These are phyloP conservation scores for Cliona cf. orientalis DNA, from an alignment of 37 sponge, comb jelly and placozoan genomes.

Conservation along the genomic window DNA sequence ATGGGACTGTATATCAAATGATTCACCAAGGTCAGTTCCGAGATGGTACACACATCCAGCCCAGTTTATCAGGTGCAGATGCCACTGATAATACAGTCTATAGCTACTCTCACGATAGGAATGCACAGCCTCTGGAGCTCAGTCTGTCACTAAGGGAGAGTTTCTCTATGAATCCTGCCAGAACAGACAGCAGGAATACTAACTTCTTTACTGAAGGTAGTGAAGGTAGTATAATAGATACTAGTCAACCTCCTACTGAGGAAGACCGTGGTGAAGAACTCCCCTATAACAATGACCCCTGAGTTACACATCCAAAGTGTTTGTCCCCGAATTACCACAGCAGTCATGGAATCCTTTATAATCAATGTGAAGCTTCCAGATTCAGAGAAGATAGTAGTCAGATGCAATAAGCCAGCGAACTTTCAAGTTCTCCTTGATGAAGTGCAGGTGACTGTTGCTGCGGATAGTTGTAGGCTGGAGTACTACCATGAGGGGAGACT, in stretches of 20 bases:
- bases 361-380: background rate
- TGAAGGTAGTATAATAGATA: no score
- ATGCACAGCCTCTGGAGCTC: background rate
- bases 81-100: background rate
- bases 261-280: no score
- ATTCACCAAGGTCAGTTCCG: slow-evolving; percentile 42
- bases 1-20: slow-evolving; percentile 33
- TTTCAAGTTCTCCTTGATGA: slow-evolving; percentile 43
- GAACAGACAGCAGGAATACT: background rate
- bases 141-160: background rate
- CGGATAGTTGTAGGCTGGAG: slow-evolving; percentile 19
- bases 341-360: no score
- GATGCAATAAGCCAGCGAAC: slow-evolving; percentile 45
- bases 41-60: slow-evolving; percentile 52
- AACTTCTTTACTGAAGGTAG: slow-evolving; percentile 6
- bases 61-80: no score
- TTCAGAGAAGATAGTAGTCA: slow-evolving; percentile 16
- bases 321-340: no score
- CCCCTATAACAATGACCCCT: background rate
- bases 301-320: no score
- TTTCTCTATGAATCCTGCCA: background rate
- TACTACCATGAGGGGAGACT: no score
- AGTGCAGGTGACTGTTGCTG: slow-evolving; percentile 48
- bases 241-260: no score
- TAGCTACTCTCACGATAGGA: slow-evolving; percentile 21